Evolutionary conservation across 2,888 invertebrate genomes (phyloP).

Genomic region (Priocnemis perturbator): DNA sequence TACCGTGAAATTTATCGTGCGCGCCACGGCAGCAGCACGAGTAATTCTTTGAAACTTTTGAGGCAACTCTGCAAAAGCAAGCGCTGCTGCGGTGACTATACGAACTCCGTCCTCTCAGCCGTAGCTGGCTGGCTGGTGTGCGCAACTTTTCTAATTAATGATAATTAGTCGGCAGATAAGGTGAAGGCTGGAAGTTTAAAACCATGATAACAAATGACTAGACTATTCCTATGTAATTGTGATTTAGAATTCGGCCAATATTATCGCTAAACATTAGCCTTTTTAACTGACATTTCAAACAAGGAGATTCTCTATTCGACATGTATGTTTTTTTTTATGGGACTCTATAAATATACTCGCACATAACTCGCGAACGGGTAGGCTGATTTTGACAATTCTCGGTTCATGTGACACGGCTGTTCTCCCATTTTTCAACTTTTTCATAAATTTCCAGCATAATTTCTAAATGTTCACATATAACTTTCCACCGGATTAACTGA

Average conservation of each 20-base stretch:
- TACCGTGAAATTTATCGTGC: conserved; percentile 39
- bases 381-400: too few species aligned
- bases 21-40: background rate
- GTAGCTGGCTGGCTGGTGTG: conserved; percentile 12
- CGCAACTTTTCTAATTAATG: conserved; percentile 74
- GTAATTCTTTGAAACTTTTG: conserved; percentile 36
- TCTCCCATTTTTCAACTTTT: too few species aligned
- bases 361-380: too few species aligned
- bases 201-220: conserved; percentile 69
- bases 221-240: conserved; percentile 55
- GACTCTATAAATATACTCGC: too few species aligned
- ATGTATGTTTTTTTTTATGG: too few species aligned
- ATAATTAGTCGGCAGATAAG: conserved; percentile 65
- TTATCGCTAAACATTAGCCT: conserved; percentile 22
- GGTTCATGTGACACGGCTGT: too few species aligned
- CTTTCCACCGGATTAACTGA: too few species aligned
- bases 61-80: conserved; percentile 25
- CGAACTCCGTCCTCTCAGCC: conserved; percentile 12
- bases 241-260: conserved; percentile 47
- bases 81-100: conserved; percentile 4
- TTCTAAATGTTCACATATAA: too few species aligned
- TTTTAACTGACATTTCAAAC: too few species aligned
- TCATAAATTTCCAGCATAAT: too few species aligned
- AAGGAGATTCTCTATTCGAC: too few species aligned
- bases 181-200: conserved; percentile 58